These are phyloP conservation scores for Onchidella celtica DNA, from an alignment of 2,888 invertebrate species.

Conservation along the genomic window DNA sequence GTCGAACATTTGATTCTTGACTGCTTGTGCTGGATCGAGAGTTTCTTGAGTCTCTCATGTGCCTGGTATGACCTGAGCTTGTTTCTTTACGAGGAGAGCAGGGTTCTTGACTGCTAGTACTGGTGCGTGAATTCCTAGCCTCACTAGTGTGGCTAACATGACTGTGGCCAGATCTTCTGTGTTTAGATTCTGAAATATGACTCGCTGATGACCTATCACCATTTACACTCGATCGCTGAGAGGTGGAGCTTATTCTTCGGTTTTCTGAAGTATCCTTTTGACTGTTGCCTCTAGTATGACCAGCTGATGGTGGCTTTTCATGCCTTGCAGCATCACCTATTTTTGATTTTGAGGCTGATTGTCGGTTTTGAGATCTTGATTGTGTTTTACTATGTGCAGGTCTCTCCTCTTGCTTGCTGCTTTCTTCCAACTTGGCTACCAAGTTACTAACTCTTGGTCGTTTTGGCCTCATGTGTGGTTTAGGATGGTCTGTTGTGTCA, in stretches of 20 bases:
- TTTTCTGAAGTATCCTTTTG: not conserved
- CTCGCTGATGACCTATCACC: no score
- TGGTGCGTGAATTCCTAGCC: no score
- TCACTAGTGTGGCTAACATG: no score
- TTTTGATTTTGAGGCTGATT: not conserved
- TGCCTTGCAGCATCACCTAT: not conserved
- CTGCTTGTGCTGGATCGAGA: not conserved
- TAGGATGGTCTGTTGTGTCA: not conserved
- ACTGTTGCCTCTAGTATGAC: not conserved
- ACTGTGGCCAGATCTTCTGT: no score
- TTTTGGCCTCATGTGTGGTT: not conserved
- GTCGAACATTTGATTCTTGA: not conserved
- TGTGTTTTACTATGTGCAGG: not conserved
- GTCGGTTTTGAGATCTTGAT: not conserved
- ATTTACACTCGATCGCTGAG: not conserved
- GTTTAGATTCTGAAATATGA: no score
- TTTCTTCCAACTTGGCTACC: not conserved
- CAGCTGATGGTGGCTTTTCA: not conserved
- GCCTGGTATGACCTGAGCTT: not conserved
- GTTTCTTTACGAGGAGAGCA: not conserved
- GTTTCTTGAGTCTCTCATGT: not conserved
- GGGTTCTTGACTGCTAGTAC: not conserved
- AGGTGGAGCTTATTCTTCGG: not conserved
- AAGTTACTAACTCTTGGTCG: constrained; percentile 1
- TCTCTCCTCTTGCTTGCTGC: not conserved